Evolutionary conservation across 1,140 invertebrate genomes (phyloP), one percentile per base, ranked within the genome.

Genomic region (Drosophila arawakana): DNA sequence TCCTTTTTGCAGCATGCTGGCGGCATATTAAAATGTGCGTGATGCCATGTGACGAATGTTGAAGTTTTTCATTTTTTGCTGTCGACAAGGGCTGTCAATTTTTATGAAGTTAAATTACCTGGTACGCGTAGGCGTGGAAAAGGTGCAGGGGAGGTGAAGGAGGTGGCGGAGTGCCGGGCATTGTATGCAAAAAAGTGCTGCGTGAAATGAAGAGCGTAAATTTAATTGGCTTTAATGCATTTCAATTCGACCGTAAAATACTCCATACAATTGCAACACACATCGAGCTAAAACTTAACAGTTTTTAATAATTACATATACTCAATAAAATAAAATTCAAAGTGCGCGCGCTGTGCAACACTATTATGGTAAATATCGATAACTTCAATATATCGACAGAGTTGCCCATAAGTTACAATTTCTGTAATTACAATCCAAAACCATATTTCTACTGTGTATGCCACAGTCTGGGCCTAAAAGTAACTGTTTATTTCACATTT

Each of bases 1-100:
- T 70, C 72, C 69, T 72, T 71, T 68, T 55, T 63, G 35, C 60
- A 66, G 66, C 78, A 81, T 78, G 83, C 83, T 59, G 82, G 69
- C 82, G 88, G 83, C 83, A 88, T 88, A 88, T 88, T 88, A 88
- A 88, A 80, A 88, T 89, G 80, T 75, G 84, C 83, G 77, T 88
- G 82, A 83, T 75, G 81, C 80, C 67, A 65, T 60, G 46, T 76
- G 75, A 67, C 86, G 79, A 73, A 25, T 65, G 18, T 25, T 55
- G 13, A 54, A 60, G 55, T 55, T 73, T 9, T 54, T 67, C 37
- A 43, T 65, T 66, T 66, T 72, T 72, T 72, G 41, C 39, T 75
- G 39, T 34, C 34, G 41, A 61, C 35, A 61, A 68, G 69, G 80
- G 50, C 83, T 83, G 84, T 88, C 83, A 88, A 88, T 89, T 88